Base-by-base conservation (phyloP, 2,888 invertebrate genomes). In the Perithous albicinctus region DNA sequence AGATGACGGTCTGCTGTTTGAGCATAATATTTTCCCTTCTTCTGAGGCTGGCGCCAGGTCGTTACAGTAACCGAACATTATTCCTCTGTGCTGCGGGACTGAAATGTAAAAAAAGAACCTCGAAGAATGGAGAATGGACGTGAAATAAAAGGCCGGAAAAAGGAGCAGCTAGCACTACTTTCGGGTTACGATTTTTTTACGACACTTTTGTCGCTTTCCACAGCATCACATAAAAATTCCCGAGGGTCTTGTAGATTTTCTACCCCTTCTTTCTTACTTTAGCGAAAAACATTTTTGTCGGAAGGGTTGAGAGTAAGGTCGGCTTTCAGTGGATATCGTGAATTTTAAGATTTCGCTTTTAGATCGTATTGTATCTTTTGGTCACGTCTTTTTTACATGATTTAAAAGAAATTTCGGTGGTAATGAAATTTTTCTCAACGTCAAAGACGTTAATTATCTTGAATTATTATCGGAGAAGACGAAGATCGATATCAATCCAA, bases 141-240 rank as follows among this genome's bases (percentile, higher is more conserved):
- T 20, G 35, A 38, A 63, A 20, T 38, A 63, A 63, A 63, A 63
- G 15, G 1, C 18, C 38, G 23, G 38, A 41, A 38, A 12, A 38
- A 38, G 10, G 41, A 12, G 10, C 20, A 38, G 10, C 61, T 3
- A 12, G 15, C 32, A 6, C 8, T 20, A 61, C 32, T 35, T 63
- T 20, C 20, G 61, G 8, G 35, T 63, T 63, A 63, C 41, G 61
- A 38, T 63, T 63, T 63, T 63, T 63, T 63, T 63, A 63, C 61
- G 38, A 63, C 61, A 23, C 41, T 41, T 35, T 38, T 26, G 61
- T 38, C 41, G 61, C 23, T 63, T 63, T 41, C 12, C 20, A n/a
- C n/a, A 38, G 12, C 20, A 18, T 20, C 38, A 5, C 18, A 41
- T 63, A 20, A 38, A 63, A 63, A 12, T 20, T 20, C 18, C 20